Conservation (phyloP, 2,797 vertebrate genomes). For the Holocentrus rufus region DNA sequence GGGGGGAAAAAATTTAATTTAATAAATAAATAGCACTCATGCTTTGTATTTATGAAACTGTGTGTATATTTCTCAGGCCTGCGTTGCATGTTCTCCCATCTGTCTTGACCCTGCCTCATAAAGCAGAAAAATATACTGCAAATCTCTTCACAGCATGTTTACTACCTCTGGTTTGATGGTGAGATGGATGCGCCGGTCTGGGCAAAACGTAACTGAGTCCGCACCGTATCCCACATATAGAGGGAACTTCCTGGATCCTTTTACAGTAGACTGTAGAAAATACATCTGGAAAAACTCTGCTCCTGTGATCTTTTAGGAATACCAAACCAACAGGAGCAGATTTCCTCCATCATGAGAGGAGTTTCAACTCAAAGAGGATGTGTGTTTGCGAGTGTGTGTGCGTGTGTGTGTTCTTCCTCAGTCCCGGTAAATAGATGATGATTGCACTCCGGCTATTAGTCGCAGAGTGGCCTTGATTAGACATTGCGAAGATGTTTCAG, state of each 20-base stretch:
- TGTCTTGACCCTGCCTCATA: not conserved
- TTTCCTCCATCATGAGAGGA: constrained; percentile 74
- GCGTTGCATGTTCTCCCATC: not conserved
- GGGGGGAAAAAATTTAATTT: too few species aligned
- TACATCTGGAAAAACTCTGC: constrained; percentile 82
- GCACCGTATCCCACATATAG: not conserved
- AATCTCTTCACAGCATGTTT: not conserved
- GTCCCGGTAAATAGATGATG: constrained; percentile 40
- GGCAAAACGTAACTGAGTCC: not conserved
- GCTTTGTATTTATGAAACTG: not conserved
- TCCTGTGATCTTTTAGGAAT: constrained; percentile 77
- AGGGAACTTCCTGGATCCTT: constrained; percentile 28
- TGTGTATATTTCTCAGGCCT: not conserved
- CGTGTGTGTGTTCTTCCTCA: constrained; percentile 37
- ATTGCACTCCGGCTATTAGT: constrained; percentile 35
- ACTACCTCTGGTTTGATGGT: too few species aligned
- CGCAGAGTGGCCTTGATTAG: constrained; percentile 41
- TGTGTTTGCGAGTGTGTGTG: not conserved
- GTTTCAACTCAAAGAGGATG: not conserved
- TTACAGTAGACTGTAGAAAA: constrained; percentile 44
- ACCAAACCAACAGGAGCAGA: constrained; percentile 80
- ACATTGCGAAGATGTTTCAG: constrained; percentile 19
- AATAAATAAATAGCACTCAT: not conserved
- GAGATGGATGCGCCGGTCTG: not conserved
- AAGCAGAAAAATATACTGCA: not conserved